A percentile compares a stretch with the other conserved stretches of the same genome.
phyloP scores from a whole-genome alignment of 2,888 invertebrate species.

The Gonocerus acuteangulatus region DNA sequence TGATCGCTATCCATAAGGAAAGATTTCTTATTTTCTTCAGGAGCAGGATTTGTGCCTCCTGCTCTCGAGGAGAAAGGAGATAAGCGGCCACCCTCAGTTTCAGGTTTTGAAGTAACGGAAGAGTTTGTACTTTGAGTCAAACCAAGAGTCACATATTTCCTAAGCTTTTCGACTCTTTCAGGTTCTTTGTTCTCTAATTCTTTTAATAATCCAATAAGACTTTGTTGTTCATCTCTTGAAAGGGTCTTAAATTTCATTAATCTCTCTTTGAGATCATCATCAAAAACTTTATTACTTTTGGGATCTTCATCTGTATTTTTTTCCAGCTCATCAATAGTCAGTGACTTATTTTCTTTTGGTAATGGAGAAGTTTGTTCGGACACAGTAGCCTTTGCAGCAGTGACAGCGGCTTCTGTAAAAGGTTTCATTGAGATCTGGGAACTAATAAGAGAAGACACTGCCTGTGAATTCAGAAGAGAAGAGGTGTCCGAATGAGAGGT shows the following conservation, averaged over 20 bases:
- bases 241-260: conserved; percentile 74
- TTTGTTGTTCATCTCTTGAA: conserved; percentile 72
- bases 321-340: background rate
- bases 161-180: conserved; percentile 63
- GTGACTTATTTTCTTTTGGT: background rate
- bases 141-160: conserved; percentile 64
- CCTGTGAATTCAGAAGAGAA: background rate
- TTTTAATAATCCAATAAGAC: conserved; percentile 70
- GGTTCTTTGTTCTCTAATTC: conserved; percentile 71
- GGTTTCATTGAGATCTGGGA: background rate
- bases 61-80: conserved; percentile 50
- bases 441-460: background rate
- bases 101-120: background rate
- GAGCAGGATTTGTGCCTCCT: conserved; percentile 32
- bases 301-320: background rate
- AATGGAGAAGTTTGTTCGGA: background rate
- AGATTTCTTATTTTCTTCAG: conserved; percentile 24
- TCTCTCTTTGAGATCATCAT: conserved; percentile 69
- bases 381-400: background rate
- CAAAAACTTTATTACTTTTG: conserved; percentile 40
- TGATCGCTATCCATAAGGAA: conserved; percentile 24
- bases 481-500: background rate
- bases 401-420: background rate
- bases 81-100: conserved; percentile 39
- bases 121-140: conserved; percentile 32